Evolutionary conservation across 2,113 vertebrate genomes (phyloP), one percentile per base, ranked within the genome.

Genomic region (Dinomys branickii): DNA sequence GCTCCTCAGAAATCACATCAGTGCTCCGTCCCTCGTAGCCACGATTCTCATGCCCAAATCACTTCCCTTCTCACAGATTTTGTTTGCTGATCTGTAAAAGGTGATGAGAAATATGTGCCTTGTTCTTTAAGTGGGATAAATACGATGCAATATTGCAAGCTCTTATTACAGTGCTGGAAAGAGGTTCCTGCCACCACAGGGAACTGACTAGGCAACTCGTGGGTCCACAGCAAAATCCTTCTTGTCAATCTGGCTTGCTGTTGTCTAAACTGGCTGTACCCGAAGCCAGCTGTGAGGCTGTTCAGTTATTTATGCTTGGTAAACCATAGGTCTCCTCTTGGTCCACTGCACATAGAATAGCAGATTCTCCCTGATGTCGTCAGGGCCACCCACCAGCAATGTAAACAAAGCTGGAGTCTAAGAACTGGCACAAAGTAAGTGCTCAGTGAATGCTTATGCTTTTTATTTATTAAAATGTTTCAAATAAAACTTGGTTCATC

Each of bases 401-500:
- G 7, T 41, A 93, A 88, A 71, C 5, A 54, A 92, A 63, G 10
- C 44, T 75, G 22, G 63, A 61, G 24, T 14, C 50, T 90, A 69
- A 77, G 8, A 71, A 5, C 22, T 17, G 59, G 50, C 9, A 44
- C 5, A 19, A 73, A 94, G 10, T 38, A 82, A 91, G 7, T 61
- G 7, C 17, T 61, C 75, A 61, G 35, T 52, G 41, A 69, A 85
- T 3, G 47, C 6, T 58, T 47, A 35, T 12, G 19, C 20, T 80
- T 65, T 77, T 58, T 59, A 41, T 30, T 44, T 56, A 82, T 58
- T 41, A 58, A 86, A 52, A 41, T 67, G 22, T 50, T 73, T 30
- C 30, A 65, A 93, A 85, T 44, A 75, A 85, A 91, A 85, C 84
- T 83, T 87, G 41, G 9, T 87, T 93, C 84, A 54, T 2, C 30